Conservation (phyloP, 2,113 vertebrate genomes). For the Amblyopsis rosae region DNA sequence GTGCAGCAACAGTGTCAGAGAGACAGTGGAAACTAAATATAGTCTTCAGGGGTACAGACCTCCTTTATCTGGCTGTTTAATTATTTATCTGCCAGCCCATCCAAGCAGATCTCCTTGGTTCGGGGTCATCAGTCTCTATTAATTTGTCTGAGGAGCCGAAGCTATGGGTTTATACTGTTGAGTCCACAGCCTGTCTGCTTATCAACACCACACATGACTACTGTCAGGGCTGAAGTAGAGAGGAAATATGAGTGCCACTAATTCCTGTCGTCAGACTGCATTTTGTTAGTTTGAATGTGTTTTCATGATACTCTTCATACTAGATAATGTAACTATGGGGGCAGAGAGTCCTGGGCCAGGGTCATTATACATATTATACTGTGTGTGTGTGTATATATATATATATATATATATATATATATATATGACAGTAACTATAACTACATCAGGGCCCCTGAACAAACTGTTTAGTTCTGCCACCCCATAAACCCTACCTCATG, state of each 20-base stretch:
- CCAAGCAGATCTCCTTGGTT: slow-evolving; percentile 37
- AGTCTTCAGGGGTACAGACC: slow-evolving; percentile 37
- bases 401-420: too few relatives aligned
- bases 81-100: slow-evolving; percentile 62
- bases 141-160: slow-evolving; percentile 33
- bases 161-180: background rate
- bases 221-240: background rate
- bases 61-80: slow-evolving; percentile 59
- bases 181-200: background rate
- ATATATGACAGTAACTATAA: too few relatives aligned
- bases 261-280: background rate
- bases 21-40: slow-evolving; percentile 57
- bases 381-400: too few relatives aligned
- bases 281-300: background rate
- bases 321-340: too few relatives aligned
- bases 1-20: slow-evolving; percentile 6
- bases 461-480: too few relatives aligned
- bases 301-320: background rate
- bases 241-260: background rate
- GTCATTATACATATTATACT: background rate
- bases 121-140: slow-evolving; percentile 41
- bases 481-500: too few relatives aligned
- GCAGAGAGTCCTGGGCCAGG: too few relatives aligned
- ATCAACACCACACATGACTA: background rate
- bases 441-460: too few relatives aligned